Base-by-base conservation (phyloP, 2,113 vertebrate species). In the Dolichotis patagonum region DNA sequence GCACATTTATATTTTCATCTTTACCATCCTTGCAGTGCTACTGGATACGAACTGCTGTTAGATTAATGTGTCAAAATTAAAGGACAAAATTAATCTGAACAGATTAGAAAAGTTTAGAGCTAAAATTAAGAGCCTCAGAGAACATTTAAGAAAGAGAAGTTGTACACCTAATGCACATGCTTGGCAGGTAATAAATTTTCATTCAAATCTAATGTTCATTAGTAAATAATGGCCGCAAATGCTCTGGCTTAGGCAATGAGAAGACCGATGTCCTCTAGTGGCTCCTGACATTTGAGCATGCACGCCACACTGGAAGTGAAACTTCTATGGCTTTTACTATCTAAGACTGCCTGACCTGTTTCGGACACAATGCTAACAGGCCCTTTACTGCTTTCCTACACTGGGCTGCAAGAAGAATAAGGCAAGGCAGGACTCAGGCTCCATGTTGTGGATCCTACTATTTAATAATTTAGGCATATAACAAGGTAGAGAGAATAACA, bases 111-210 rank as follows among this genome's bases (percentile, higher is more conserved):
- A 86, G 28, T 46, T 75, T 43, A 90, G 22, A 95, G 43, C 13
- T 97, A 91, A 93, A 80, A 83, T 90, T 75, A 95, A 82, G 52
- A 82, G 83, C 10, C 49, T 82, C 49, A 78, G 52, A 78, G 43
- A 60, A 49, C 12, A 93, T 60, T 69, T 96, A 94, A 92, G 22
- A 91, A 83, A 41, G 90, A 96, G 26, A 96, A 65, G 19, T 87
- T 85, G 14, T 78, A 92, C 12, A 60, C 30, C 84, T 88, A 49
- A 78, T 67, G 17, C 16, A 90, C 62, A n/a, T 32, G 73, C 54
- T 78, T 97, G 49, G 88, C 43, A 92, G 41, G 80, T 65, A 77
- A 22, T 75, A 95, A 97, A 56, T 93, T 94, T 46, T 71, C 28
- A 89, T 80, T 91, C 78, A 17, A 80, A 73, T 54, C 43, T 90